Evolutionary conservation across 2,797 vertebrate species (phyloP).

Genomic region (Cyclopterus lumpus): DNA sequence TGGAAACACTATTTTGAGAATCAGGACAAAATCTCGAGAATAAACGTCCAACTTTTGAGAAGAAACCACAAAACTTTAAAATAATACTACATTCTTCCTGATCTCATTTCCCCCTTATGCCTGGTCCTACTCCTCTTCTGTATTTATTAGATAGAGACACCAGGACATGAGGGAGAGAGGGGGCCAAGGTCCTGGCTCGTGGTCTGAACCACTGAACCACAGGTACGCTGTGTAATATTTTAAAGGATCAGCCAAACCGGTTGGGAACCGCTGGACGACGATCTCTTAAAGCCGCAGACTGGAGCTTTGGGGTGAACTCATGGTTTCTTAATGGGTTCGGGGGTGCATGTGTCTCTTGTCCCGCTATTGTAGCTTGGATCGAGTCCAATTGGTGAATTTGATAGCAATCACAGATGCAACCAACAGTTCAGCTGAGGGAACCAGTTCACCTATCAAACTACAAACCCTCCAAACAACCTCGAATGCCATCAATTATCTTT

Average conservation of each 20-base stretch:
- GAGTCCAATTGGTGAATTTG: constrained; percentile 29
- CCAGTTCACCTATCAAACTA: constrained; percentile 43
- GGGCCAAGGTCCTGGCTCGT: background rate
- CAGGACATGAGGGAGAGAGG: background rate
- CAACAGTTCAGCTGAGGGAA: constrained; percentile 50
- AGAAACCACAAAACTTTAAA: background rate
- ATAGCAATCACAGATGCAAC: constrained; percentile 27
- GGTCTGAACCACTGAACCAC: background rate
- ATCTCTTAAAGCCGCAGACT: constrained; percentile 6
- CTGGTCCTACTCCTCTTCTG: background rate
- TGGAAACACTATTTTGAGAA: background rate
- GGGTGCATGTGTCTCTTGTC: constrained; percentile 13
- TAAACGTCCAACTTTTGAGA: background rate
- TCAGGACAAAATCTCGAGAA: background rate
- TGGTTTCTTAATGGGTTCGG: background rate
- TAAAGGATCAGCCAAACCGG: background rate
- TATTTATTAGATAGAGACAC: background rate
- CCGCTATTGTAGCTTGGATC: constrained; percentile 19
- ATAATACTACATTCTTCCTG: background rate
- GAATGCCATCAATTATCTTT: constrained; percentile 56
- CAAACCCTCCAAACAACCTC: constrained; percentile 40
- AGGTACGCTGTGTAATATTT: background rate
- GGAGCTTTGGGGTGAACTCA: background rate
- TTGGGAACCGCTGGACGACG: background rate
- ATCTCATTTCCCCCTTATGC: background rate